These are phyloP conservation scores for Amphipoea oculea DNA, from an alignment of 2,888 invertebrate species.

Conservation along the genomic window DNA sequence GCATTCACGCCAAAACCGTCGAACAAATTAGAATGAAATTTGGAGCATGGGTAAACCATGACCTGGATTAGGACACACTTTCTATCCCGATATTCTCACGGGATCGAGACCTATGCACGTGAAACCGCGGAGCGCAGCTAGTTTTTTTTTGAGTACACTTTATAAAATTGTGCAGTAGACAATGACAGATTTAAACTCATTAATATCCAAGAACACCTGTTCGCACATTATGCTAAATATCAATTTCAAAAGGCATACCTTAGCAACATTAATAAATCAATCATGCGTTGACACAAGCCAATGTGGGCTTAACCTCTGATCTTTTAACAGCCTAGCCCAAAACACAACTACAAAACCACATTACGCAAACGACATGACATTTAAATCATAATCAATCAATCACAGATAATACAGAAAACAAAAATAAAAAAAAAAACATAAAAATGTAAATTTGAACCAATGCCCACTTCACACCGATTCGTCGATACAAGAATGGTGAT, in stretches of 20 bases:
- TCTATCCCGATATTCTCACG: neutral
- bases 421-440: constrained; percentile 34
- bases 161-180: neutral
- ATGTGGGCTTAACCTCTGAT: constrained; percentile 59
- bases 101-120: neutral
- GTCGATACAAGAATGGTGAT: constrained; percentile 75
- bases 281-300: constrained; percentile 49
- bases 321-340: constrained; percentile 51
- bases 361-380: constrained; percentile 60
- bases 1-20: neutral
- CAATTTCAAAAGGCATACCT: constrained; percentile 39
- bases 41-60: neutral
- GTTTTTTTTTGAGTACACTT: neutral
- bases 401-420: constrained; percentile 40
- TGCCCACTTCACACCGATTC: constrained; percentile 74
- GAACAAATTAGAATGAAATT: neutral
- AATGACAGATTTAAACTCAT: neutral
- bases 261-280: constrained; percentile 51
- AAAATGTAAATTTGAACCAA: constrained; percentile 52
- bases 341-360: constrained; percentile 38
- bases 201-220: constrained; percentile 29
- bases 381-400: constrained; percentile 62
- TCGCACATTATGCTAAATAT: constrained; percentile 23
- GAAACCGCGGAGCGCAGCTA: neutral
- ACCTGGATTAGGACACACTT: neutral